Evolutionary conservation across 2,888 invertebrate species (phyloP), one percentile per base, ranked within the genome.

Genomic region (Tetragnatha montana): DNA sequence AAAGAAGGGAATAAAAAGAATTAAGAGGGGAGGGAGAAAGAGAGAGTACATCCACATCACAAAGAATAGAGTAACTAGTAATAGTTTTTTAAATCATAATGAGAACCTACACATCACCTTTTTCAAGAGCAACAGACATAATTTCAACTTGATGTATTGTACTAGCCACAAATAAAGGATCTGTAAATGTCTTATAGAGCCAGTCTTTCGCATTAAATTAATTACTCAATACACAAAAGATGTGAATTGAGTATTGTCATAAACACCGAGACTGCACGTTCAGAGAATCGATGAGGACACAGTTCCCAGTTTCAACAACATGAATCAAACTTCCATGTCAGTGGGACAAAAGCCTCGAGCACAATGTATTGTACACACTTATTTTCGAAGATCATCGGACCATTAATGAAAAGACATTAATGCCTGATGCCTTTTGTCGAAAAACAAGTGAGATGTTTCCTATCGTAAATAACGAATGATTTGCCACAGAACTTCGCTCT

Each of bases 341-440:
- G 14, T 74, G 22, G 19, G 10, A 21, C 14, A 74, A 74, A 6
- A 21, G 21, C 21, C 21, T 6, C 21, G 12, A 14, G 8, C 74
- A 19, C 21, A 74, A 47, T 14, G 1, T 35, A 4, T 12, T 14
- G 74, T 47, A 21, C 7, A 74, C 17, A 74, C 8, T 35, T 21
- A 14, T 21, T 76, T 1, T 17, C 19, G 14, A 76, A 19, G 49
- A 19, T 49, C 50, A 47, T 49, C 49, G 50, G 21, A 73, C 12
- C 14, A 69, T 76, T 79, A 84, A 80, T 81, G 83, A 85, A 87
- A 51, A 82, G 49, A 76, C 14, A 82, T 51, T 60, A 69, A 60
- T 89, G 73, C 35, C 35, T 35, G 35, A n/a, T 35, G 8, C 1
- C 17, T 19, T 17, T 21, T 14, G 75, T 74, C 21, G 0, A 47